Conservation (phyloP, 2,888 invertebrate genomes). For the Acronicta aceris region DNA sequence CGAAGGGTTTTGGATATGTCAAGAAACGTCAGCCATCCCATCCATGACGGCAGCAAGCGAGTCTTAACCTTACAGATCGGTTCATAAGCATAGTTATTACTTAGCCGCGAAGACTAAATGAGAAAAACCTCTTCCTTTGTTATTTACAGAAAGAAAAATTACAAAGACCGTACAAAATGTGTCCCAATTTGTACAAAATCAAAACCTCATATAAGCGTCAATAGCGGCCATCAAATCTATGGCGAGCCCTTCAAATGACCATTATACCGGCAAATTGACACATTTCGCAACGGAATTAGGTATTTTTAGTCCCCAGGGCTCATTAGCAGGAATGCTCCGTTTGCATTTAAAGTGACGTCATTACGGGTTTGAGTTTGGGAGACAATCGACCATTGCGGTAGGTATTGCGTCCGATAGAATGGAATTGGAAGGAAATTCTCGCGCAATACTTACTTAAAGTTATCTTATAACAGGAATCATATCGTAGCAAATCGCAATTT, state of each 20-base stretch:
- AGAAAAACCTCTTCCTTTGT: too few species aligned
- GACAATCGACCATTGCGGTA: constrained; percentile 40
- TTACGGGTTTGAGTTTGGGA: constrained; percentile 40
- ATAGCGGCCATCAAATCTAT: constrained; percentile 23
- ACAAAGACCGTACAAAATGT: too few species aligned
- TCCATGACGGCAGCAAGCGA: too few species aligned
- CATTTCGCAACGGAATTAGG: constrained; percentile 31
- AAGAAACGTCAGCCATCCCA: too few species aligned
- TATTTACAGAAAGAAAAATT: too few species aligned
- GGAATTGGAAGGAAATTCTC: neutral
- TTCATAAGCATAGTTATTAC: too few species aligned
- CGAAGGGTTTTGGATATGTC: too few species aligned
- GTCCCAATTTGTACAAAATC: constrained; percentile 8
- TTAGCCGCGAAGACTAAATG: too few species aligned
- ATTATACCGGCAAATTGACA: constrained; percentile 35
- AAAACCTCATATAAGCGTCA: neutral
- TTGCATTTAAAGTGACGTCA: constrained; percentile 48
- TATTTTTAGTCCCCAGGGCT: constrained; percentile 36
- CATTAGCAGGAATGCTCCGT: constrained; percentile 40
- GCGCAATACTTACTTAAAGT: neutral
- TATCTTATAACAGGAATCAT: too few species aligned
- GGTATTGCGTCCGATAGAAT: constrained; percentile 6
- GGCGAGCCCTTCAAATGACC: constrained; percentile 19
- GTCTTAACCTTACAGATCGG: too few species aligned
- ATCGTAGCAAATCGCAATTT: too few species aligned